phyloP scores from a whole-genome alignment of 1,140 invertebrate genomes.

The Drosophila ambigua region DNA sequence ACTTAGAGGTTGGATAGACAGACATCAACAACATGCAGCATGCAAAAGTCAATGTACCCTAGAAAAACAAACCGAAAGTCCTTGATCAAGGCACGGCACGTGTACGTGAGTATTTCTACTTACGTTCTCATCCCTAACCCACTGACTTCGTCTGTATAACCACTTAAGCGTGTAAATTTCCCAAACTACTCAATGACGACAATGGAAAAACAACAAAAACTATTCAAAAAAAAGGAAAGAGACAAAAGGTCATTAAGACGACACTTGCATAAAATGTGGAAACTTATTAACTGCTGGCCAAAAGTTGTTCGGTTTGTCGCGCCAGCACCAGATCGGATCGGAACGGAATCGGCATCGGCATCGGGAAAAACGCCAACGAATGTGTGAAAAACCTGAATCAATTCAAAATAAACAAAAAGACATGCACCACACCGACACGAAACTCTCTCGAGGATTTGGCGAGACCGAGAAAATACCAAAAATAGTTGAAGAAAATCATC shows the following conservation, averaged over 20 bases:
- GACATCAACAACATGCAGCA: slow-evolving; percentile 43
- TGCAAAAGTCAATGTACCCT: slow-evolving; percentile 73
- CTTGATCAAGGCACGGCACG: slow-evolving; percentile 52
- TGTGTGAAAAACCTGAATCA: slow-evolving; percentile 74
- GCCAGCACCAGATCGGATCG: slow-evolving; percentile 22
- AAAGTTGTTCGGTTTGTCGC: slow-evolving; percentile 23
- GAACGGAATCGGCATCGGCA: no score
- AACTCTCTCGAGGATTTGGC: slow-evolving; percentile 73
- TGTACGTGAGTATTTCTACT: slow-evolving; percentile 49
- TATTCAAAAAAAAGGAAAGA: slow-evolving; percentile 19
- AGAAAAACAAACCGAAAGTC: slow-evolving; percentile 58
- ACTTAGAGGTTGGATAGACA: slow-evolving; percentile 49
- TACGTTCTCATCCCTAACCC: slow-evolving; percentile 14
- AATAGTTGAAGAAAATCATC: slow-evolving; percentile 60
- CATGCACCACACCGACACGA: no score
- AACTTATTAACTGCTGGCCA: slow-evolving; percentile 74
- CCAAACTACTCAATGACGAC: slow-evolving; percentile 55
- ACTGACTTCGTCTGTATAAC: slow-evolving; percentile 3
- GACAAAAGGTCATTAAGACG: slow-evolving; percentile 39
- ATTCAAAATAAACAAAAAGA: slow-evolving; percentile 48
- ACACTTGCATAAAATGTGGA: slow-evolving; percentile 80
- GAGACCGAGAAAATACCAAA: slow-evolving; percentile 64
- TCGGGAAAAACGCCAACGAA: slow-evolving; percentile 63
- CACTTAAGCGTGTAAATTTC: slow-evolving; percentile 75
- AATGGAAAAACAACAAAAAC: slow-evolving; percentile 16